These are phyloP conservation scores for Platycheirus albimanus DNA, from an alignment of 2,888 invertebrate species.

Conservation along the genomic window DNA sequence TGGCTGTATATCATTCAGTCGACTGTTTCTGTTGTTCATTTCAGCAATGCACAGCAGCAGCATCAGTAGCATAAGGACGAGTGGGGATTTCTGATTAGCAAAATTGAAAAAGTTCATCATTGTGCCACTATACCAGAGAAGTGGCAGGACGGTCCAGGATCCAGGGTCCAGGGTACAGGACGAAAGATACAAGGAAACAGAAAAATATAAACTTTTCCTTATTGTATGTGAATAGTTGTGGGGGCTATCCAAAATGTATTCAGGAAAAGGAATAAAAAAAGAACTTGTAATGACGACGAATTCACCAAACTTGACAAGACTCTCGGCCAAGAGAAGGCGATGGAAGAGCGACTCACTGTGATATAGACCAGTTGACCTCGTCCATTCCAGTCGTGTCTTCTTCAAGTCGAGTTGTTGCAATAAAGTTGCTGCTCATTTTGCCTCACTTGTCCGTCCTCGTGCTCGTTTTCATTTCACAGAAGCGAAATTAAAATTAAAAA, in stretches of 20 bases:
- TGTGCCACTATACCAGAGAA: conserved; percentile 38
- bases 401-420: conserved; percentile 55
- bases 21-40: conserved; percentile 69
- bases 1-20: conserved; percentile 62
- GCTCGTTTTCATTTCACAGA: conserved; percentile 32
- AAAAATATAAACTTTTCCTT: conserved; percentile 16
- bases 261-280: conserved; percentile 13
- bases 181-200: conserved; percentile 14
- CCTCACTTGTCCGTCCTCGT: conserved; percentile 68
- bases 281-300: conserved; percentile 67
- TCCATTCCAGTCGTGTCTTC: conserved; percentile 49
- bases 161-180: background rate
- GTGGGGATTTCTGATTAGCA: conserved; percentile 72
- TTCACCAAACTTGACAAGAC: conserved; percentile 63
- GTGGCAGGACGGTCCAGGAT: background rate
- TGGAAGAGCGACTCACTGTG: background rate
- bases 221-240: conserved; percentile 24
- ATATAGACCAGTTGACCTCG: conserved; percentile 63
- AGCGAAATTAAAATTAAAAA: conserved; percentile 68
- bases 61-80: conserved; percentile 33
- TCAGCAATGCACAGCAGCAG: conserved; percentile 26
- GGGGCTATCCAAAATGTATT: background rate
- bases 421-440: conserved; percentile 60
- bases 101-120: conserved; percentile 74
- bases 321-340: conserved; percentile 4